Conservation (phyloP, 2,113 vertebrate species). For the Acanthochromis polyacanthus region DNA sequence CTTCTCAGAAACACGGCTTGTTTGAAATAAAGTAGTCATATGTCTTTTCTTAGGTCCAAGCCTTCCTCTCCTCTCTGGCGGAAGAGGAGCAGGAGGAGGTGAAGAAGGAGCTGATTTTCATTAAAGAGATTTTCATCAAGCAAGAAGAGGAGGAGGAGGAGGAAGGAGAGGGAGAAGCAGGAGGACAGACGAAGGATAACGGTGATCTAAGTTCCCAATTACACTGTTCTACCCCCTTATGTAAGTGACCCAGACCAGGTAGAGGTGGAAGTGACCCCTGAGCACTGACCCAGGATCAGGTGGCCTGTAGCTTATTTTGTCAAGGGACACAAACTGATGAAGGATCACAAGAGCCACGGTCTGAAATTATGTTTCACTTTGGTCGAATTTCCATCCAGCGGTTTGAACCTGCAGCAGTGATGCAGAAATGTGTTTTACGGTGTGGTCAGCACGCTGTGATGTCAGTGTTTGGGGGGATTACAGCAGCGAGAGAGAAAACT, state of each 20-base stretch:
- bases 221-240: constrained; percentile 79
- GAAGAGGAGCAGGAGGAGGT: constrained; percentile 88
- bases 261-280: constrained; percentile 43
- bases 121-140: constrained; percentile 92
- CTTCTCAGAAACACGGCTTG: not conserved
- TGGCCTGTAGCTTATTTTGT: not conserved
- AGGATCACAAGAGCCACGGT: not conserved
- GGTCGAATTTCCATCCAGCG: not conserved
- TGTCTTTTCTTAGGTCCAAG: constrained; percentile 88
- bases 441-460: not conserved
- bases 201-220: constrained; percentile 88
- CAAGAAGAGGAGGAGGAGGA: constrained; percentile 83
- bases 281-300: constrained; percentile 69
- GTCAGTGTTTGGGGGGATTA: too few species aligned
- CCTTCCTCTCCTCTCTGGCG: constrained; percentile 87
- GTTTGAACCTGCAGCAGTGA: not conserved
- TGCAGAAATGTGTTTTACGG: too few species aligned
- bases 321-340: not conserved
- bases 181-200: constrained; percentile 79
- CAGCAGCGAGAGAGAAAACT: too few species aligned
- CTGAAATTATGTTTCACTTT: constrained; percentile 20
- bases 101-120: constrained; percentile 92
- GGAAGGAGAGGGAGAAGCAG: constrained; percentile 55
- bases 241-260: constrained; percentile 76
- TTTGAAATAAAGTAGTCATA: not conserved